Base-by-base conservation (phyloP, 92 coral and sea anemone genomes). In the Umimayanthus chanpuru region DNA sequence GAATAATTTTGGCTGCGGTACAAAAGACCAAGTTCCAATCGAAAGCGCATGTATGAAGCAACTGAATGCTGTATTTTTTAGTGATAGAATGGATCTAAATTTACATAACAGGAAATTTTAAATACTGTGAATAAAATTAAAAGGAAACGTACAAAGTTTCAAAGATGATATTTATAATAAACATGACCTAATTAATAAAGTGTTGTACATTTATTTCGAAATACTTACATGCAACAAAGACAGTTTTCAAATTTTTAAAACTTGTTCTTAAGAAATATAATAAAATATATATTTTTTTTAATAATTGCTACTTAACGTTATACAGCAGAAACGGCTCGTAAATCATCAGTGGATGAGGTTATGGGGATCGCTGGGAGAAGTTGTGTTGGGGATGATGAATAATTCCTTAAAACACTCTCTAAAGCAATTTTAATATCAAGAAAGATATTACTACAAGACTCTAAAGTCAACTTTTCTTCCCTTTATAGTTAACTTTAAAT, bases 41-140 rank as follows among this genome's bases (percentile, higher is more conserved):
- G 20, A 61, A 61, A 20, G 4, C 5, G 68, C 68, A 61, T 53
- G 58, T 12, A 53, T 18, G 26, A 61, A 18, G 68, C 25, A 16
- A 61, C 9, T 61, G 26, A 61, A 61, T 61, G 8, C 23, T 61
- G 68, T 61, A 61, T 21, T 12, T 53, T 61, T 61, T 61, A 14
- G 26, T 21, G 23, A 56, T 56, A 20, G 65, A 15, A 15, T 56
- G 15, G 2, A 0, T 56, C 4, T 56, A 14, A 56, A 56, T 56
- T 20, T 15, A 56, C 3, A 61, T 5, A 61, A 61, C 68, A 61
- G 25, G 1, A 61, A 61, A 53, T 15, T 61, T 12, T 47, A 61
- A 61, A 61, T 61, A 61, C 68, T 61, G 68, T 61, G 68, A 61
- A 61, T 61, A 61, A 61, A 61, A 61, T 61, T 61, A 61, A 61